Conservation (phyloP, 1,140 invertebrate species). For the Hyles vespertilio region DNA sequence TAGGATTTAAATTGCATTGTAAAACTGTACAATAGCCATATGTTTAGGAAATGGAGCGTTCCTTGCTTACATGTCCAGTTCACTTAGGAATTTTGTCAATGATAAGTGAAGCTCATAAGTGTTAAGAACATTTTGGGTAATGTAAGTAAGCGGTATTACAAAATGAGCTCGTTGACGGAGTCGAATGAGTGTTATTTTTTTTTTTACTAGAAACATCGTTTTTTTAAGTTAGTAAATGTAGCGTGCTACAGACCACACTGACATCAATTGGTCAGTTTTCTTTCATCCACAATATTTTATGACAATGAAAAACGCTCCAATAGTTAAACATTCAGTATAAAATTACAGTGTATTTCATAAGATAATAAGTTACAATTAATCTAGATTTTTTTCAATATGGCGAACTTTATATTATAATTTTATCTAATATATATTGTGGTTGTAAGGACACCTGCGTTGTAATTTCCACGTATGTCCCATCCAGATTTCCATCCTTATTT, state of each 20-base stretch:
- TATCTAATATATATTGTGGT: slow-evolving; percentile 78
- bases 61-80: slow-evolving; percentile 53
- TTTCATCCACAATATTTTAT: slow-evolving; percentile 76
- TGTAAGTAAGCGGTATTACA: slow-evolving; percentile 65
- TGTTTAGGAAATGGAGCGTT: slow-evolving; percentile 67
- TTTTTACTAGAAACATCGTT: slow-evolving; percentile 56
- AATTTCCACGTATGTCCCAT: slow-evolving; percentile 67
- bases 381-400: slow-evolving; percentile 75
- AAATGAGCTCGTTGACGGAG: slow-evolving; percentile 66
- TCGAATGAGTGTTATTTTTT: slow-evolving; percentile 68
- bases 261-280: slow-evolving; percentile 70
- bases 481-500: slow-evolving; percentile 47
- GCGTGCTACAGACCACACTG: slow-evolving; percentile 66
- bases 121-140: slow-evolving; percentile 70
- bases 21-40: slow-evolving; percentile 72
- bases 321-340: slow-evolving; percentile 69
- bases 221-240: slow-evolving; percentile 73
- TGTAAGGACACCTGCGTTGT: slow-evolving; percentile 76
- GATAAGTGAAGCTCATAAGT: slow-evolving; percentile 63
- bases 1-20: slow-evolving; percentile 73
- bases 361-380: slow-evolving; percentile 73
- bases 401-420: slow-evolving; percentile 77
- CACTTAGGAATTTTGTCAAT: slow-evolving; percentile 58
- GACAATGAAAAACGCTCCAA: slow-evolving; percentile 66
- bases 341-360: slow-evolving; percentile 74